Conservation (phyloP, 2,888 invertebrate genomes). For the Stegana nigrithorax region DNA sequence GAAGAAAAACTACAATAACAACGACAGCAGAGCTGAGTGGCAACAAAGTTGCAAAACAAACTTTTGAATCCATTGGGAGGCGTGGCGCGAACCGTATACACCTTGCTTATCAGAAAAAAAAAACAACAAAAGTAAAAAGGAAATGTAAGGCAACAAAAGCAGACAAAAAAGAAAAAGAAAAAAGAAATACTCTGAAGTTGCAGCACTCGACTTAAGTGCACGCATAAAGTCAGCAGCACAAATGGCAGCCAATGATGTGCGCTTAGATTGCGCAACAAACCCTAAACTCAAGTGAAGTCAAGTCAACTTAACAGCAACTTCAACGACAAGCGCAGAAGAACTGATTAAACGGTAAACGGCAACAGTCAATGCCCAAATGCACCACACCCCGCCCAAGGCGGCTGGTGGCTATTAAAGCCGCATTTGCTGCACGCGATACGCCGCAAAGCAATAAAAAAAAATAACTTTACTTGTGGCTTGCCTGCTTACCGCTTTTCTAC, state of each 20-base stretch:
- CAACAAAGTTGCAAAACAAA: slow-evolving; percentile 12
- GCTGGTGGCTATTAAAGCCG: neutral
- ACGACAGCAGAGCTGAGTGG: slow-evolving; percentile 10
- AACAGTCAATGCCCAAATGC: too few species aligned
- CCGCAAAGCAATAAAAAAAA: neutral
- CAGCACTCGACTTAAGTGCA: slow-evolving; percentile 55
- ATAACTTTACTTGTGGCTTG: too few species aligned
- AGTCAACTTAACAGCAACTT: neutral
- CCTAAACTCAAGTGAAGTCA: neutral
- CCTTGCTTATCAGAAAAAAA: too few species aligned
- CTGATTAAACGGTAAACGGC: neutral
- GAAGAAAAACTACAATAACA: slow-evolving; percentile 34
- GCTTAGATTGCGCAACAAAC: neutral
- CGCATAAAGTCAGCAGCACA: slow-evolving; percentile 16
- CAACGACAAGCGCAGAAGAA: neutral
- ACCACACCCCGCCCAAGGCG: too few species aligned
- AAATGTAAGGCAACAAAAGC: slow-evolving; percentile 29
- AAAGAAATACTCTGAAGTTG: slow-evolving; percentile 20
- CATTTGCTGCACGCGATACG: neutral
- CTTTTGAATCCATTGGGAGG: slow-evolving; percentile 3
- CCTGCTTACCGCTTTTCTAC: too few species aligned
- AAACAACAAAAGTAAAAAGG: slow-evolving; percentile 36
- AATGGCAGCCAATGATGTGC: slow-evolving; percentile 1
- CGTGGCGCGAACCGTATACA: too few species aligned
- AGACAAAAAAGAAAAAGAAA: slow-evolving; percentile 11